Evolutionary conservation across 2,888 invertebrate genomes (phyloP).

Genomic region (Amiota minor): DNA sequence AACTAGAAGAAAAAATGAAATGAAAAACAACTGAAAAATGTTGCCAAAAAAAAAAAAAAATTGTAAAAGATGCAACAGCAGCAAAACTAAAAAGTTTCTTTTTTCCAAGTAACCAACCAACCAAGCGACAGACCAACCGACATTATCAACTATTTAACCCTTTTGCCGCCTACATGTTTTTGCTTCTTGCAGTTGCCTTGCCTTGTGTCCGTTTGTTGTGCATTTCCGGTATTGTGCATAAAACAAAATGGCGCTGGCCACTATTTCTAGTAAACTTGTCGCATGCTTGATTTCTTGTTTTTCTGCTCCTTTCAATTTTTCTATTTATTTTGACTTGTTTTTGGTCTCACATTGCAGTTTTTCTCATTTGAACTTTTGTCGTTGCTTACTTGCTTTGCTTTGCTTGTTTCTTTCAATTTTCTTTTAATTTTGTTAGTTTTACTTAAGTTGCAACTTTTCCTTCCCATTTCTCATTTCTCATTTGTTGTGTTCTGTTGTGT

Average conservation of each 20-base stretch:
- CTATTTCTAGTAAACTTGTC: slow-evolving; percentile 27
- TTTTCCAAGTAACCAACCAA: neutral
- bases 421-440: slow-evolving; percentile 39
- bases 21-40: slow-evolving; percentile 14
- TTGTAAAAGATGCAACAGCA: slow-evolving; percentile 21
- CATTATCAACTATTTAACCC: neutral
- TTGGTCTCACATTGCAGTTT: neutral
- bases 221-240: slow-evolving; percentile 23
- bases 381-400: slow-evolving; percentile 37
- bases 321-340: neutral
- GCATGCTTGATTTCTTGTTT: slow-evolving; percentile 1
- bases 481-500: slow-evolving; percentile 2
- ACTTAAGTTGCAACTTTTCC: slow-evolving; percentile 38
- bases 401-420: slow-evolving; percentile 26
- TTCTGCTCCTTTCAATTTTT: neutral
- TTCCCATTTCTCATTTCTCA: neutral
- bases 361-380: slow-evolving; percentile 15
- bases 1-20: slow-evolving; percentile 7
- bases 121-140: no score
- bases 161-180: slow-evolving; percentile 17
- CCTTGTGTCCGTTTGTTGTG: slow-evolving; percentile 6
- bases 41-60: slow-evolving; percentile 25
- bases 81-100: slow-evolving; percentile 4
- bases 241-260: slow-evolving; percentile 2
- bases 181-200: neutral